Base-by-base conservation (phyloP, 2,797 vertebrate species). In the Varecia variegata region DNA sequence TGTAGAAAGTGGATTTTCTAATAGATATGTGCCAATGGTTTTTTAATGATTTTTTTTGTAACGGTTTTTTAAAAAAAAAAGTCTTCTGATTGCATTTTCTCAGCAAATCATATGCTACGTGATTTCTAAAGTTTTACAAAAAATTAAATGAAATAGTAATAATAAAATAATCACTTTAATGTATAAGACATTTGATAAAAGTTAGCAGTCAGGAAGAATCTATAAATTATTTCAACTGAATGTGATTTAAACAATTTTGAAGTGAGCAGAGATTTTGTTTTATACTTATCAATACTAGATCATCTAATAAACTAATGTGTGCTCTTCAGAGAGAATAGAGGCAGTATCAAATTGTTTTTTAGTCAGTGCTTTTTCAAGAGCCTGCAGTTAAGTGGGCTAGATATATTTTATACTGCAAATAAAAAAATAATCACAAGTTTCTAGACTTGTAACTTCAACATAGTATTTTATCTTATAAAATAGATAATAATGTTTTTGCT, bases 1-100 rank as follows among this genome's bases (percentile, higher is more conserved):
- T 54, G 10, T 73, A 76, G 32, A 89, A 93, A 79, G 60, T 87
- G 1, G 25, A 40, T 85, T 96, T 96, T 92, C 89, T 93, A 92
- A 65, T 87, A 94, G 71, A 88, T 50, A 68, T 12, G 3, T 81
- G 70, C 58, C 80, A 93, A 21, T 17, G 56, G 74, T 94, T 74
- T 11, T 65, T 65, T 8, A 65, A n/a, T 58, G 23, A 58, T 27
- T 27, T 58, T 58, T 58, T 58, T 58, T 43, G 73, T n/a, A 90
- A 76, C 7, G 9, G 27, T 93, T 54, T 71, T 74, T 77, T n/a
- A n/a, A n/a, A 14, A 47, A 14, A 40, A 56, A 68, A 40, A 58
- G 5, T 25, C 27, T 85, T 88, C 52, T n/a, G 27, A 92, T 77
- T 88, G 6, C 12, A 56, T 84, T 92, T 90, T 56, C 38, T 93